Evolutionary conservation across 2,113 vertebrate species (phyloP).

Genomic region (Cinclus mexicanus): DNA sequence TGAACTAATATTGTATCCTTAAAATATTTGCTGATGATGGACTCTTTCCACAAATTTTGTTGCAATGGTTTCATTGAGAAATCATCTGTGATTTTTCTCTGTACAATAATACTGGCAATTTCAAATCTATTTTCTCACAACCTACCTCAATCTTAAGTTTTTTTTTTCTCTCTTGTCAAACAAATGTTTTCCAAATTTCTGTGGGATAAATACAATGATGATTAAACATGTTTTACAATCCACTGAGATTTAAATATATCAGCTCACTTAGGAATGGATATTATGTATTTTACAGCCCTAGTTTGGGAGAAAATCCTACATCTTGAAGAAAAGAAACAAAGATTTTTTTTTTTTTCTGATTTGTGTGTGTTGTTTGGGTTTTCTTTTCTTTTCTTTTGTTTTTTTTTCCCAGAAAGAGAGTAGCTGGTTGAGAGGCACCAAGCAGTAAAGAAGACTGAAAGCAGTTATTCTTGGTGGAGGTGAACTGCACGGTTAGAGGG

Average conservation of each 20-base stretch:
- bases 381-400: background rate
- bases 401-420: conserved; percentile 16
- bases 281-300: background rate
- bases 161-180: background rate
- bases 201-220: background rate
- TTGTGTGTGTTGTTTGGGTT: background rate
- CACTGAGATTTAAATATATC: background rate
- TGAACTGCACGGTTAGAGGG: conserved; percentile 32
- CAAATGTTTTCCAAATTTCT: background rate
- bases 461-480: conserved; percentile 35
- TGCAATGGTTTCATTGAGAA: background rate
- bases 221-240: background rate
- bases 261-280: background rate
- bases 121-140: background rate
- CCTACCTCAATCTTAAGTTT: background rate
- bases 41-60: background rate
- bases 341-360: background rate
- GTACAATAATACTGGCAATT: background rate
- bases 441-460: conserved; percentile 33
- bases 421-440: background rate
- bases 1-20: background rate
- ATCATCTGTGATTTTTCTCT: background rate
- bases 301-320: background rate
- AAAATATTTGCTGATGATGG: background rate
- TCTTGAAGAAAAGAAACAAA: conserved; percentile 2